Percentiles rank a stretch among this genome's conserved stretches.
Evolutionary conservation across 2,797 vertebrate genomes (phyloP).

Genomic region (Masticophis lateralis): DNA sequence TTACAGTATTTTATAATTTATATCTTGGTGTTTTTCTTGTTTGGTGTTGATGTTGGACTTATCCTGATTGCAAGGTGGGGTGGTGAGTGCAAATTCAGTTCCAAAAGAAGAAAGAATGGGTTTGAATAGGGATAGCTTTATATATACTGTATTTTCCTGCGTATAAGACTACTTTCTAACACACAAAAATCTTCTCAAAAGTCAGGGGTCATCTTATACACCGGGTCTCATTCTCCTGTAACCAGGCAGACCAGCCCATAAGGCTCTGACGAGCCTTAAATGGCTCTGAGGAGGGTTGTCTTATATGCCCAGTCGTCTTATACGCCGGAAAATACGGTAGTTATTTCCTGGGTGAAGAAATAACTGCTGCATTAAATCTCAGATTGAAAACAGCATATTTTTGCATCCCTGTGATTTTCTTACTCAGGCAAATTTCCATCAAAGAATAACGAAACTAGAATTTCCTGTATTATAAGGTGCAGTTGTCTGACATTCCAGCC

Average conservation of each 20-base stretch:
- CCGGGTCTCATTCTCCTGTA: no score
- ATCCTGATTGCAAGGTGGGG: not conserved
- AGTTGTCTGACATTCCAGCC: slow-evolving; percentile 65
- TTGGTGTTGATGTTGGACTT: not conserved
- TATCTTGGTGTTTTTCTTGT: not conserved
- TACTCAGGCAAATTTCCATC: slow-evolving; percentile 28
- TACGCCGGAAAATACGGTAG: no score
- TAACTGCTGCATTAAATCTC: slow-evolving; percentile 10
- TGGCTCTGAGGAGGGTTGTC: no score
- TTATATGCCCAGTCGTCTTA: no score
- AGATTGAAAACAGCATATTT: slow-evolving; percentile 18
- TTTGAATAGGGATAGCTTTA: not conserved
- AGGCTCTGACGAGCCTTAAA: no score
- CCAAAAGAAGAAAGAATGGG: not conserved
- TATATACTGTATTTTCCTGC: not conserved
- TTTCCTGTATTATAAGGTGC: slow-evolving; percentile 55
- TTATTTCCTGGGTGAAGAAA: not conserved
- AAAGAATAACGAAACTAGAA: slow-evolving; percentile 41
- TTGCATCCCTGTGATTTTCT: slow-evolving; percentile 40
- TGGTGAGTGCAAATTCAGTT: not conserved
- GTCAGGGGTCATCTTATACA: no score
- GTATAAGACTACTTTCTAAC: no score
- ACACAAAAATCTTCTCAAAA: no score
- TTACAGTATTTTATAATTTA: not conserved
- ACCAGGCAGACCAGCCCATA: no score